A percentile compares a stretch with the other conserved stretches of the same genome.
Conservation (phyloP, 2,888 invertebrate genomes). For the Xanthia icteritia region DNA sequence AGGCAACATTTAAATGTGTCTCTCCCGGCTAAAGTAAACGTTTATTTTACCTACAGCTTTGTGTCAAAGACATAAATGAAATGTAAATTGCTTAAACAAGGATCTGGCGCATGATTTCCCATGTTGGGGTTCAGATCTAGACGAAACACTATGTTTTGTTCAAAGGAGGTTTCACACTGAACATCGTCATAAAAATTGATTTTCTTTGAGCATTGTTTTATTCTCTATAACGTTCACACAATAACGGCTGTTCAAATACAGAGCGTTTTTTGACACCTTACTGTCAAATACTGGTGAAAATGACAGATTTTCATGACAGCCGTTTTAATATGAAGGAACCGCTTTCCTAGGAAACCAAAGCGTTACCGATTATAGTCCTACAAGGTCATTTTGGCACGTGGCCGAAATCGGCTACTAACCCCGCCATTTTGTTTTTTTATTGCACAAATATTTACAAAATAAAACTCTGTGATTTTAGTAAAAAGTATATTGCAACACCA, state of each 20-base stretch:
- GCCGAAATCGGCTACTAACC: background rate
- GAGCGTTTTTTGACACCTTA: background rate
- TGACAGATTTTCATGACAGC: too few relatives aligned
- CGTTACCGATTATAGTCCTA: background rate
- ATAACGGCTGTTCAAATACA: background rate
- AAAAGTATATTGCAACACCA: too few relatives aligned
- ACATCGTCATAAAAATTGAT: background rate
- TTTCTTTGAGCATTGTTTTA: background rate
- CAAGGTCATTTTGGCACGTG: background rate
- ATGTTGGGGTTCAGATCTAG: constrained; percentile 35
- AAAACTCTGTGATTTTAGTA: too few relatives aligned
- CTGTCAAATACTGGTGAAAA: background rate
- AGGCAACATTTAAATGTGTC: constrained; percentile 44
- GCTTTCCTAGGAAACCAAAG: background rate
- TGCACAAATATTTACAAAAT: too few relatives aligned
- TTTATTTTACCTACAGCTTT: constrained; percentile 63
- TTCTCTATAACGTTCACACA: background rate
- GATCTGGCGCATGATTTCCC: constrained; percentile 63
- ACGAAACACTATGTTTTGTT: constrained; percentile 19
- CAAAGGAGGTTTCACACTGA: constrained; percentile 28
- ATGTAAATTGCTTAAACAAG: constrained; percentile 64
- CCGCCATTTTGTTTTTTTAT: background rate
- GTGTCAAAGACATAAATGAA: constrained; percentile 62
- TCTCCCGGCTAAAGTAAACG: constrained; percentile 44
- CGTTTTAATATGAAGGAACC: background rate